These are phyloP conservation scores for Epicauta chinensis DNA, from an alignment of 1,140 invertebrate genomes.

Conservation along the genomic window DNA sequence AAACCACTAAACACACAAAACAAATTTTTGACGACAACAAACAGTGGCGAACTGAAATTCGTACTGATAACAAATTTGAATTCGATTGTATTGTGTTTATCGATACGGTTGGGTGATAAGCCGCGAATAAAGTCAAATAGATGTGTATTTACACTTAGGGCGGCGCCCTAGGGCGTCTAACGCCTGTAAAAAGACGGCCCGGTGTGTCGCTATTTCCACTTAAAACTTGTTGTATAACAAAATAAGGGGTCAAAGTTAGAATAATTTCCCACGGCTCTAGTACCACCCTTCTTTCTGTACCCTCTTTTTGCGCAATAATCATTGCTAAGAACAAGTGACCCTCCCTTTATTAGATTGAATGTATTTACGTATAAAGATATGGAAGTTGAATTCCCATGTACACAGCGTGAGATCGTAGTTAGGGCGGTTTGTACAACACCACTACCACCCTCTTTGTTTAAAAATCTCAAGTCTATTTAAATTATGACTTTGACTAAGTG, in stretches of 20 bases:
- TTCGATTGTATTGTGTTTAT: too few species aligned
- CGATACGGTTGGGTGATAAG: too few species aligned
- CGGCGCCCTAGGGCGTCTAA: slow-evolving; percentile 7
- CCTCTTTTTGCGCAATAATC: slow-evolving; percentile 1
- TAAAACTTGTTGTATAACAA: slow-evolving; percentile 9
- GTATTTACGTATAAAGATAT: slow-evolving; percentile 12
- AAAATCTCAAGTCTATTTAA: too few species aligned
- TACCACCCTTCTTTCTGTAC: slow-evolving; percentile 3
- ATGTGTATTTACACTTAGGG: slow-evolving; percentile 4
- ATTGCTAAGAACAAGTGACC: slow-evolving; percentile 16
- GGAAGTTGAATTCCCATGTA: slow-evolving; percentile 12
- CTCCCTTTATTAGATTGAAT: slow-evolving; percentile 8
- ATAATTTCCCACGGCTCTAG: slow-evolving; percentile 11
- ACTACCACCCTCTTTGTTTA: slow-evolving; percentile 1
- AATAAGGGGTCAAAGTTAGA: slow-evolving; percentile 11
- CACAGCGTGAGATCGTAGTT: slow-evolving; percentile 12
- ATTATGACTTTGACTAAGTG: slow-evolving; percentile 7
- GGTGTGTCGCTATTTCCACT: slow-evolving; percentile 8
- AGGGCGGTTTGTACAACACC: slow-evolving; percentile 1
- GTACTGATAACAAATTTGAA: too few species aligned
- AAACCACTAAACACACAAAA: too few species aligned
- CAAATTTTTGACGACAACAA: too few species aligned
- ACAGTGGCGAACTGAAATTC: too few species aligned
- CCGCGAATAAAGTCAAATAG: too few species aligned
- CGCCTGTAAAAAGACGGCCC: slow-evolving; percentile 4